Evolutionary conservation across 1,140 invertebrate species (phyloP), one percentile per base, ranked within the genome.

Genomic region (Gryllus bimaculatus): DNA sequence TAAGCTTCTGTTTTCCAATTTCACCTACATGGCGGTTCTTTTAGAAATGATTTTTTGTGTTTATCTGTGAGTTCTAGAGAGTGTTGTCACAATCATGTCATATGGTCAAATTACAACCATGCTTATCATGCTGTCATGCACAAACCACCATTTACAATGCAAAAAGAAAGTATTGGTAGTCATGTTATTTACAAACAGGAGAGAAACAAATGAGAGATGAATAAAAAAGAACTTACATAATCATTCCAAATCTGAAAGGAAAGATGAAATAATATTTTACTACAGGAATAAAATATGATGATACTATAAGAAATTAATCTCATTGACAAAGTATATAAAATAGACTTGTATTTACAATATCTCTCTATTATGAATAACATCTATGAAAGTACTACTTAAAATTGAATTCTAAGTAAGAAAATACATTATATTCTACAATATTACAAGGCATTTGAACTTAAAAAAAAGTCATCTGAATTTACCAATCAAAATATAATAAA

Each of bases 201-300:
- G 18, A 66, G 10, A 66, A 66, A 39, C 26, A 75, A 75, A 75
- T 66, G 54, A 13, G 10, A 13, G 54, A 66, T 66, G 10, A 3
- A 66, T 66, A 74, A 39, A 77, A 77, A 80, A 20, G 75, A 80
- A 90, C 90, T 91, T 89, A 92, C 90, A 85, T 91, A 92, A 82
- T 93, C 93, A 81, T 92, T 93, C 92, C 93, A 95, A 78, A 95
- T 93, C 84, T 85, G 83, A 80, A 84, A 84, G 47, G 80, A 78
- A 83, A 83, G 79, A 81, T 73, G 73, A 81, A 82, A 77, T 78
- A 79, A 74, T 47, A 78, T 78, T 78, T 73, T 78, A 78, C 39
- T 76, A 73, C n/a, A 21, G 26, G n/a, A 47, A 47, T 76, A 76
- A 39, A 13, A 76, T 12, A 13, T n/a, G n/a, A 6, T 73, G 66